These are phyloP conservation scores for Anser brachyrhynchus DNA, from an alignment of 2,113 vertebrate species.

Conservation along the genomic window DNA sequence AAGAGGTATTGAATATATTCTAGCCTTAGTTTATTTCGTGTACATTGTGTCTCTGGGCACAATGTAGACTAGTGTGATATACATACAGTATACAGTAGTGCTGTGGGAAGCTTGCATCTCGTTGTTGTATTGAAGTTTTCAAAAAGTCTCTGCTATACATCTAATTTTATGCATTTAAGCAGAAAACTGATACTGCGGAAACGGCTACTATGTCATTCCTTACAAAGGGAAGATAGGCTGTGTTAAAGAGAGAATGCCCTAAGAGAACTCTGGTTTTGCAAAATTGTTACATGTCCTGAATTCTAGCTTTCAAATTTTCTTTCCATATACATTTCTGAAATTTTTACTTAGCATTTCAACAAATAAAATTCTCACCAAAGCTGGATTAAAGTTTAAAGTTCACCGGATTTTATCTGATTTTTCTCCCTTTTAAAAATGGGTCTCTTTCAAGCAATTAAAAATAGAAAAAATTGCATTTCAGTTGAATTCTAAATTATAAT, in stretches of 20 bases:
- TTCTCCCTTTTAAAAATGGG: background rate
- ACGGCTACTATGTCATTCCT: background rate
- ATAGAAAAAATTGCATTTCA: background rate
- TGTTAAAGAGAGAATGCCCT: background rate
- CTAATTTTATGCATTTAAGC: background rate
- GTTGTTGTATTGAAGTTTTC: conserved; percentile 31
- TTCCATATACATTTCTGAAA: background rate
- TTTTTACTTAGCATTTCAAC: background rate
- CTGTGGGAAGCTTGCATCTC: background rate
- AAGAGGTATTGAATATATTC: background rate
- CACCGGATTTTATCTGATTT: background rate
- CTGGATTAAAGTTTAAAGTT: background rate
- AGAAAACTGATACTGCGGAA: background rate
- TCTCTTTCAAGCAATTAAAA: background rate
- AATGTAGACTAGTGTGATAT: background rate
- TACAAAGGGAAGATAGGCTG: background rate
- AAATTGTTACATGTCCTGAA: background rate
- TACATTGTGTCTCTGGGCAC: background rate
- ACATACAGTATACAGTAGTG: background rate
- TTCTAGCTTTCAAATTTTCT: background rate
- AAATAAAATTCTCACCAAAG: background rate
- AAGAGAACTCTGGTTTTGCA: background rate
- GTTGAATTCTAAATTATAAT: background rate
- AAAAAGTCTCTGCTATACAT: background rate
- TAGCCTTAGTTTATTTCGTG: conserved; percentile 2